phyloP scores from a whole-genome alignment of 2,113 vertebrate genomes.

The Odocoileus hemionus region DNA sequence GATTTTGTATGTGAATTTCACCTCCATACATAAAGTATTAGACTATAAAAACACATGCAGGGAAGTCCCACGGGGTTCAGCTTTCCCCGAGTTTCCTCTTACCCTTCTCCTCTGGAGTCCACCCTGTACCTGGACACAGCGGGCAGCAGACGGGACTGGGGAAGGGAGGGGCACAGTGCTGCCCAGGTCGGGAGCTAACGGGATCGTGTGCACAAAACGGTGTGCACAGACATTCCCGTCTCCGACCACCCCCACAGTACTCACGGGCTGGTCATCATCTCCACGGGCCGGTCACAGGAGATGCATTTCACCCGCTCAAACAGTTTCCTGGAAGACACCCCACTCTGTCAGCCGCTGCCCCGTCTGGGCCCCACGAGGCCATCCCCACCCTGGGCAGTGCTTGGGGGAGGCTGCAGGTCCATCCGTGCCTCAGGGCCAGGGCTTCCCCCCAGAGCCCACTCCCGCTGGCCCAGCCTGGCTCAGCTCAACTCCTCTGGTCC shows the following conservation, averaged over 20 bases:
- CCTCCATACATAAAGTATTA: neutral
- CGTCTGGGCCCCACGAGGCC: neutral
- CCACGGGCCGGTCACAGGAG: conserved; percentile 75
- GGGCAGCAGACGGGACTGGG: neutral
- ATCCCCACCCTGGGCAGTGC: neutral
- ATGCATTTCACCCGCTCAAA: conserved; percentile 76
- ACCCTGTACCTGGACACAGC: neutral
- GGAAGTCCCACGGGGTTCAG: neutral
- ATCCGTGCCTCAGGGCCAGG: neutral
- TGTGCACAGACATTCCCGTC: neutral
- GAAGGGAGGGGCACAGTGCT: neutral
- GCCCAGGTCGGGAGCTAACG: neutral
- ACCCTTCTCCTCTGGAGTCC: neutral
- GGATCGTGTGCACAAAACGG: neutral
- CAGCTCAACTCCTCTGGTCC: neutral
- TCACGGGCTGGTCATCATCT: conserved; percentile 69
- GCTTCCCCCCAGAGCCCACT: neutral
- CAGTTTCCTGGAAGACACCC: conserved; percentile 71
- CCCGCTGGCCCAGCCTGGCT: neutral
- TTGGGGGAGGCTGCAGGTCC: neutral
- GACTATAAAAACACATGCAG: neutral
- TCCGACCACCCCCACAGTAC: conserved; percentile 11
- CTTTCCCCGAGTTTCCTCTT: neutral
- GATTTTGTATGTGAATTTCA: neutral
- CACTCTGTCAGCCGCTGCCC: neutral